Base-by-base conservation (phyloP, 1,140 invertebrate genomes). In the Microplitis demolitor region DNA sequence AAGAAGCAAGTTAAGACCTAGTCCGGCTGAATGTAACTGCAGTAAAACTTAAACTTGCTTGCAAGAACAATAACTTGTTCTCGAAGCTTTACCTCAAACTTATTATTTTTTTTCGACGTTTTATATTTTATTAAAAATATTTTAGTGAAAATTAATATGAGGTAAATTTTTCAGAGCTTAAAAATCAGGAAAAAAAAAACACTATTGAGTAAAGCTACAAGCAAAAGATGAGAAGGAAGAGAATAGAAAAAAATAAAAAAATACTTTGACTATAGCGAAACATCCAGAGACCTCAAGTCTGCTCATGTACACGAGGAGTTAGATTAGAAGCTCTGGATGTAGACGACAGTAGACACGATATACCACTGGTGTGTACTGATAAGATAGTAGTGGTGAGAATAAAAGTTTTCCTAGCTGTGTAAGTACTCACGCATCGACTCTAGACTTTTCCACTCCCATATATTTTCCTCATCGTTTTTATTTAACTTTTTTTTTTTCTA, bases 351-450 rank as follows among this genome's bases (percentile, higher is more conserved):
- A 45, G 58, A 50, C 24, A 72, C 53, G 45, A 58, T 56, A 51
- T 66, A 72, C 69, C 56, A 63, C 13, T 67, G 50, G 51, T 60
- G 51, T 37, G 51, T 54, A 63, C 13, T 67, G 50, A 37, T 60
- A 45, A 33, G 51, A 66, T 64, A 35, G 75, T 85, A 71, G 77
- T 83, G 74, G 85, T 87, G 82, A 85, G 84, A 83, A 78, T 87
- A 87, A 87, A 87, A 87, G 78, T 87, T 87, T 87, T 85, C 82
- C 81, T 72, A 80, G 68, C 78, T 86, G 84, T 87, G 53, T 68
- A 45, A 45, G 54, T 68, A 58, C 66, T 68, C 66, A 67, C 64
- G 64, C 54, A 60, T 66, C 64, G 33, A 72, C 70, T 56, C 62
- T 58, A 39, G 31, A 53, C 14, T 58, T 69, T 56, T 63, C 39